A percentile compares a stretch with the other conserved stretches of the same genome.
Evolutionary conservation across 2,797 vertebrate genomes (phyloP).

Genomic region (Pseudomugil gertrudae): DNA sequence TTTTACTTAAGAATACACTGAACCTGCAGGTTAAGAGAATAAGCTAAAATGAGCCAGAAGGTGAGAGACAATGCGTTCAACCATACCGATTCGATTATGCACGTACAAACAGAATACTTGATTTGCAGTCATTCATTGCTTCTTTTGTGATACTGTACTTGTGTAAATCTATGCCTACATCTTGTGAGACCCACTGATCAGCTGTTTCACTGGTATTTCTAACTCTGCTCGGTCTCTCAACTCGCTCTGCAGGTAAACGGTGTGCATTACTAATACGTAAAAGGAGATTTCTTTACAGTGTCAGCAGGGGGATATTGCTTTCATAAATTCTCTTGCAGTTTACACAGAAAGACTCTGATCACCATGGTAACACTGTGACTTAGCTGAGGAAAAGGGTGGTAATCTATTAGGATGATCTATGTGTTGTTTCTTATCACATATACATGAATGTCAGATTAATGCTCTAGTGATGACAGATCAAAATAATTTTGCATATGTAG

Average conservation of each 20-base stretch:
- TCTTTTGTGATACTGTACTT: slow-evolving; percentile 12
- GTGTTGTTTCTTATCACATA: slow-evolving; percentile 4
- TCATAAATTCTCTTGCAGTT: slow-evolving; percentile 40
- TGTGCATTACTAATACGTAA: slow-evolving; percentile 32
- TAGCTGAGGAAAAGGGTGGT: slow-evolving; percentile 33
- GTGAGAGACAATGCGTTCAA: not conserved
- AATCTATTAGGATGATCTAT: slow-evolving; percentile 18
- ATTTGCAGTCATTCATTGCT: not conserved
- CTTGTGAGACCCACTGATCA: slow-evolving; percentile 14
- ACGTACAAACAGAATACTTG: not conserved
- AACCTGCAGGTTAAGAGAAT: not conserved
- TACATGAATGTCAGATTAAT: slow-evolving; percentile 13
- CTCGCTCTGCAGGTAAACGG: slow-evolving; percentile 42
- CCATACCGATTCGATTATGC: not conserved
- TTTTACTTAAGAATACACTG: not conserved
- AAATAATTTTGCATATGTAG: not conserved
- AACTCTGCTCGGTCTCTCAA: slow-evolving; percentile 18
- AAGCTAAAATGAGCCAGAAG: not conserved
- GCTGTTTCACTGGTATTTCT: slow-evolving; percentile 20
- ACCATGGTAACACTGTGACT: slow-evolving; percentile 77
- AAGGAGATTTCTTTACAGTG: slow-evolving; percentile 37
- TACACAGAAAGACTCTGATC: slow-evolving; percentile 56
- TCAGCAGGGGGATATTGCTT: slow-evolving; percentile 48
- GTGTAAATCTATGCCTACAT: slow-evolving; percentile 2
- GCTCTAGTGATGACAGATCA: not conserved